Evolutionary conservation across 2,888 invertebrate genomes (phyloP), one percentile per base, ranked within the genome.

Genomic region (Fabriciana adippe): DNA sequence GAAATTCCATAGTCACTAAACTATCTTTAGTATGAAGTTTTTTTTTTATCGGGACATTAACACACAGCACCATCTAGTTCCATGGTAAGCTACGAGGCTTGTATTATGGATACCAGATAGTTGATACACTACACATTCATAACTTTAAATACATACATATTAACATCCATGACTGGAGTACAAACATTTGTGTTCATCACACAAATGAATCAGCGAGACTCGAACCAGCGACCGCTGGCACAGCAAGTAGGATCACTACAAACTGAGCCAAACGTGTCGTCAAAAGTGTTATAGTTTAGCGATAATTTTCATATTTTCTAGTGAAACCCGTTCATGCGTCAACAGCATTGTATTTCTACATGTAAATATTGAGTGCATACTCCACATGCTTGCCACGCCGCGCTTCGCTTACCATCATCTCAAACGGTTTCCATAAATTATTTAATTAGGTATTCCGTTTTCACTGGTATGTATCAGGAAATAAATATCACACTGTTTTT

Each of bases 381-480:
- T 50, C 56, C 55, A 50, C 68, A 71, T 67, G 55, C 65, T 63
- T 69, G 55, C 67, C 64, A 57, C 61, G 61, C 60, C 68, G 57
- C 67, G 73, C 73, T 73, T 68, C 67, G 69, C 55, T 73, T 73
- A 26, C 62, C 53, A 60, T 55, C 45, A 21, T 61, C 55, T 21
- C 55, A 50, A 55, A 35, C 54, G 45, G 54, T 65, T 64, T 57
- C 56, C 67, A 65, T 70, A 61, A 57, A 70, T 67, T 65, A 70
- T 67, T 54, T 62, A 66, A 54, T 66, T 21, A 53, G 68, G 45
- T 63, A 62, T 62, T 62, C 35, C 48, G 18, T 67, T 51, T 51
- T 51, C 50, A 51, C 16, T 51, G 11, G 8, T 11, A n/a, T 51
- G 16, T 15, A 51, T 16, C 8, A 16, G 11, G 50, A 14, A 51